phyloP scores from a whole-genome alignment of 1,140 invertebrate species.

The Octopus bimaculoides region DNA sequence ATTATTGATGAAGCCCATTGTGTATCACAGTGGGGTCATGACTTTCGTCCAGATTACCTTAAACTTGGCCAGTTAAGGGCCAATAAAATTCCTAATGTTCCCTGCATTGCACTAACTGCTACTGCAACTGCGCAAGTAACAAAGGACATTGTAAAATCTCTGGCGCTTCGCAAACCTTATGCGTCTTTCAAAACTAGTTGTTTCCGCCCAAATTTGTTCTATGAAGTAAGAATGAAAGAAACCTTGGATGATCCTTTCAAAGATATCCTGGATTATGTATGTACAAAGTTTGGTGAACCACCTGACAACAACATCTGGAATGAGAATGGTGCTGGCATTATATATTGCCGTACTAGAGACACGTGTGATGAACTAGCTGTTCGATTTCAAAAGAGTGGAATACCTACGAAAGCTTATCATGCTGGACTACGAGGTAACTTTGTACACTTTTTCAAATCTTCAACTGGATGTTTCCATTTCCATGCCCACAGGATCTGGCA shows the following conservation, averaged over 20 bases:
- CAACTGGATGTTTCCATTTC: too few relatives aligned
- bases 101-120: slow-evolving; percentile 80
- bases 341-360: slow-evolving; percentile 70
- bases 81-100: slow-evolving; percentile 65
- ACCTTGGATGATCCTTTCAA: slow-evolving; percentile 73
- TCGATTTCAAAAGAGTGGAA: slow-evolving; percentile 60
- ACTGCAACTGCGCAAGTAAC: slow-evolving; percentile 70
- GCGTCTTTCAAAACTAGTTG: slow-evolving; percentile 64
- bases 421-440: slow-evolving; percentile 60
- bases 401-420: slow-evolving; percentile 67
- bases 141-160: slow-evolving; percentile 63
- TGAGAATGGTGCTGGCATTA: slow-evolving; percentile 66
- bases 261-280: slow-evolving; percentile 73
- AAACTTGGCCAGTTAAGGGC: slow-evolving; percentile 75
- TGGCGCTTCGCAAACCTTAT: slow-evolving; percentile 62
- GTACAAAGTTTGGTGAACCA: slow-evolving; percentile 37
- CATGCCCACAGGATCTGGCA: too few relatives aligned
- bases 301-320: slow-evolving; percentile 25
- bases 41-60: slow-evolving; percentile 93
- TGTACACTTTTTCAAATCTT: background rate
- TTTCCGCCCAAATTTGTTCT: slow-evolving; percentile 70
- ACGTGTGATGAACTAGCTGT: slow-evolving; percentile 66
- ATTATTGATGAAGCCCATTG: slow-evolving; percentile 97
- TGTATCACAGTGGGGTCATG: slow-evolving; percentile 97
- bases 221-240: slow-evolving; percentile 78